phyloP scores from a whole-genome alignment of 2,113 vertebrate species.

The Anolis carolinensis region DNA sequence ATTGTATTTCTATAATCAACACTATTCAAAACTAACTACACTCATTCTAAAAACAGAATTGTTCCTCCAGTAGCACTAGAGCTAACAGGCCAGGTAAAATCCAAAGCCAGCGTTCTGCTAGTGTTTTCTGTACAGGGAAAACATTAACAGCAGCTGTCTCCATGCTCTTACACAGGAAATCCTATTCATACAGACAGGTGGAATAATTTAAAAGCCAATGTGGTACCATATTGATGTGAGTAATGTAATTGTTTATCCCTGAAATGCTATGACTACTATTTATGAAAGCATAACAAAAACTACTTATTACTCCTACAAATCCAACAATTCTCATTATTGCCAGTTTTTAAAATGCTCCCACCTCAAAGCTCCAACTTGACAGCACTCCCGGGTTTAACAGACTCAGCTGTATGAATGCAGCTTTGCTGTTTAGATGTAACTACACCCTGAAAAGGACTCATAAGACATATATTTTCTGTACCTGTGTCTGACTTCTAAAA shows the following conservation, averaged over 20 bases:
- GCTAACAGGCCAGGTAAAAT: conserved; percentile 73
- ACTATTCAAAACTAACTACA: conserved; percentile 66
- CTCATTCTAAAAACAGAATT: conserved; percentile 75
- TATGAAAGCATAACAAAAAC: conserved; percentile 81
- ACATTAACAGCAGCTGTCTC: conserved; percentile 79
- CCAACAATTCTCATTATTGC: conserved; percentile 68
- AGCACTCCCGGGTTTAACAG: conserved; percentile 60
- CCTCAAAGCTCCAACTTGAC: conserved; percentile 45
- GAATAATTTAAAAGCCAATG: conserved; percentile 81
- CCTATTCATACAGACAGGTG: conserved; percentile 80
- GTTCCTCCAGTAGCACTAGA: conserved; percentile 64
- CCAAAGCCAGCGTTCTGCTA: conserved; percentile 72
- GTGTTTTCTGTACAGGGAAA: conserved; percentile 70
- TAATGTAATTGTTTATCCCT: conserved; percentile 77
- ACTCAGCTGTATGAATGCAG: conserved; percentile 52
- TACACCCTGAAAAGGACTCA: conserved; percentile 53
- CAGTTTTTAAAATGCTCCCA: conserved; percentile 66
- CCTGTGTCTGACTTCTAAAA: conserved; percentile 60
- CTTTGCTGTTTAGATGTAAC: conserved; percentile 26
- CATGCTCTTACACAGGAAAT: conserved; percentile 72
- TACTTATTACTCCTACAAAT: conserved; percentile 77
- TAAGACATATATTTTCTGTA: conserved; percentile 31
- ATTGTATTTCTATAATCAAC: conserved; percentile 74
- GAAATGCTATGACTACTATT: conserved; percentile 69
- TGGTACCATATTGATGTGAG: conserved; percentile 79